phyloP scores from a whole-genome alignment of 2,888 invertebrate species.

The Andrena bucephala region DNA sequence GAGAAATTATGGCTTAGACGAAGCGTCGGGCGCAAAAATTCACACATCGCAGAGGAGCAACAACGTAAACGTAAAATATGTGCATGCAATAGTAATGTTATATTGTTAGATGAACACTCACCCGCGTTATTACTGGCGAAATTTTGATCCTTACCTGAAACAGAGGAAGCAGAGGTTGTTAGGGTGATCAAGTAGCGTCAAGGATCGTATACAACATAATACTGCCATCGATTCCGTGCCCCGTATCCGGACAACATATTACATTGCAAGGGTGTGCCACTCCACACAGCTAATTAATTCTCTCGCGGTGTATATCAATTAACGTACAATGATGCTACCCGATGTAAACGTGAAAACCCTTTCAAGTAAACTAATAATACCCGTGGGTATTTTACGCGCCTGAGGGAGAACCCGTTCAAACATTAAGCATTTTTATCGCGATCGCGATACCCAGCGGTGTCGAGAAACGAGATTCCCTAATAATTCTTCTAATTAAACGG shows the following conservation, averaged over 20 bases:
- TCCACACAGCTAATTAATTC: constrained; percentile 61
- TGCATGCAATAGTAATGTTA: constrained; percentile 62
- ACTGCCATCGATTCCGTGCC: constrained; percentile 62
- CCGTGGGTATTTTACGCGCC: constrained; percentile 1
- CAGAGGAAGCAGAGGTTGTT: constrained; percentile 66
- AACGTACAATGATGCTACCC: constrained; percentile 42
- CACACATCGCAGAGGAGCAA: not conserved
- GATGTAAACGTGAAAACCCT: constrained; percentile 48
- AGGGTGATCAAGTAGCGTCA: constrained; percentile 54
- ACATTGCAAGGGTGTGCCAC: constrained; percentile 27
- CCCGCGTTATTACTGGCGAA: constrained; percentile 83
- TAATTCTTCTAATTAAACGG: constrained; percentile 40
- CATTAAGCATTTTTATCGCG: constrained; percentile 35
- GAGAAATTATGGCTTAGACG: no score
- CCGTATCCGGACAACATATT: constrained; percentile 40
- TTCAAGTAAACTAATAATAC: constrained; percentile 35
- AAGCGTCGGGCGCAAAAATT: not conserved
- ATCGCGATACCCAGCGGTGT: constrained; percentile 5
- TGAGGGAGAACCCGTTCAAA: not conserved
- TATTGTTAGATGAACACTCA: constrained; percentile 82
- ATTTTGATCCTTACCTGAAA: constrained; percentile 85
- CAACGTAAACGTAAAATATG: not conserved
- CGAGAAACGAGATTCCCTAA: constrained; percentile 22
- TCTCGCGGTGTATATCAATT: constrained; percentile 52
- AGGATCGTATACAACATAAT: constrained; percentile 41